These are phyloP conservation scores for Amia ocellicauda DNA, from an alignment of 2,113 vertebrate genomes.

Conservation along the genomic window DNA sequence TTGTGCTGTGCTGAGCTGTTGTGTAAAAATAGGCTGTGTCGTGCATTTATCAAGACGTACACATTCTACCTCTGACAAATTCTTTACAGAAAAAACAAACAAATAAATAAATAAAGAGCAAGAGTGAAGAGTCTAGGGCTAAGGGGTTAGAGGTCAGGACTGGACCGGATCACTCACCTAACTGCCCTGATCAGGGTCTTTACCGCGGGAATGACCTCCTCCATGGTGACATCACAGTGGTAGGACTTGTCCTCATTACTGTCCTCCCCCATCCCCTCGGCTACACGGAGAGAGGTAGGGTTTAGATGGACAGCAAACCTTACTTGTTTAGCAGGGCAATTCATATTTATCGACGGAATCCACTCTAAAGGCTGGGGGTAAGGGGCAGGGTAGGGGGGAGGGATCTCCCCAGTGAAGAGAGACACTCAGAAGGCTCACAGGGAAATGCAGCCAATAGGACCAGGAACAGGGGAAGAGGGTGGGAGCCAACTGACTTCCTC, in stretches of 20 bases:
- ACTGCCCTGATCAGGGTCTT: constrained; percentile 89
- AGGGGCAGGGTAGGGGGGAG: not conserved
- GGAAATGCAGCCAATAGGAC: not conserved
- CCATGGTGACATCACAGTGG: constrained; percentile 83
- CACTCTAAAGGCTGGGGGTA: too few species aligned
- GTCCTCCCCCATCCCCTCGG: constrained; percentile 79
- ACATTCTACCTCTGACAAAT: constrained; percentile 5
- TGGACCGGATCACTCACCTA: constrained; percentile 66
- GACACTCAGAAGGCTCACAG: not conserved
- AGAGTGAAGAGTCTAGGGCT: not conserved
- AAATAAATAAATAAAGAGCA: too few species aligned
- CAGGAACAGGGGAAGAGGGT: not conserved
- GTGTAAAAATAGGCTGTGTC: too few species aligned
- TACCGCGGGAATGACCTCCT: constrained; percentile 87
- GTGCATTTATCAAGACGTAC: too few species aligned
- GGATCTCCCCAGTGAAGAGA: too few species aligned
- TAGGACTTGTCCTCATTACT: constrained; percentile 81
- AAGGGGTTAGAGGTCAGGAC: not conserved
- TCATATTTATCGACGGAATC: too few species aligned
- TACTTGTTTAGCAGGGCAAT: too few species aligned
- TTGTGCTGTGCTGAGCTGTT: too few species aligned
- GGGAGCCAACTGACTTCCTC: not conserved
- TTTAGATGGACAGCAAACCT: too few species aligned
- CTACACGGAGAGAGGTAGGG: constrained; percentile 37
- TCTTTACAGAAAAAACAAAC: not conserved